phyloP scores from a whole-genome alignment of 2,113 vertebrate species.

The Shinisaurus crocodilurus region DNA sequence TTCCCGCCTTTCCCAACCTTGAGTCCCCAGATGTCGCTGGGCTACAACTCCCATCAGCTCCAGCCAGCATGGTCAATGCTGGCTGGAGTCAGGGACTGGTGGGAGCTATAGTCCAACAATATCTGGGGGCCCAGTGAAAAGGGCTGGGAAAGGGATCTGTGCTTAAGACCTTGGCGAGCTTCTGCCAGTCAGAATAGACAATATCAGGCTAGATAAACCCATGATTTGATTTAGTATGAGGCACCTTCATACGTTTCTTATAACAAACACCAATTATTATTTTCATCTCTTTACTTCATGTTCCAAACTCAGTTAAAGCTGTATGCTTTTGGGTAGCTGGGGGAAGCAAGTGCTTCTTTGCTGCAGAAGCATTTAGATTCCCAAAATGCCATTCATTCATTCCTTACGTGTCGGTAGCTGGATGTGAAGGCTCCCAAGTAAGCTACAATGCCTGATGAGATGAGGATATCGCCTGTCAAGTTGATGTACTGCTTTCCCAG shows the following conservation, averaged over 20 bases:
- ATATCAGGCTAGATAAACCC: background rate
- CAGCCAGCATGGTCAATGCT: background rate
- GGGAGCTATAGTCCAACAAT: background rate
- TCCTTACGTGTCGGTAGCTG: conserved; percentile 85
- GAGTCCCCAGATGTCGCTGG: background rate
- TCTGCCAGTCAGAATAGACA: too few relatives aligned
- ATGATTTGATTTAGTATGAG: background rate
- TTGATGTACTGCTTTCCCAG: conserved; percentile 83
- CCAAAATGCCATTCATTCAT: background rate
- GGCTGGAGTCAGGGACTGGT: background rate
- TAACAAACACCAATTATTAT: background rate
- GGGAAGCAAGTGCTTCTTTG: background rate
- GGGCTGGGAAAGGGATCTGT: too few relatives aligned
- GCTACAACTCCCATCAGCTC: background rate
- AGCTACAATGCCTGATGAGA: conserved; percentile 86
- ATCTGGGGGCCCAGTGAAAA: too few relatives aligned
- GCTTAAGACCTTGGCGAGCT: too few relatives aligned
- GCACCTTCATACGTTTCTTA: background rate
- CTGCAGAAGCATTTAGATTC: background rate
- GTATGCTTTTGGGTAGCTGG: background rate
- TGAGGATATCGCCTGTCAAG: conserved; percentile 87
- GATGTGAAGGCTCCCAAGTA: conserved; percentile 90
- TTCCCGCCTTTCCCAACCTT: background rate
- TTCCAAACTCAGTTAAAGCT: background rate
- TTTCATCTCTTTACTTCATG: background rate